Conservation (phyloP, 2,113 vertebrate genomes). For the Sarotherodon lohbergeri region DNA sequence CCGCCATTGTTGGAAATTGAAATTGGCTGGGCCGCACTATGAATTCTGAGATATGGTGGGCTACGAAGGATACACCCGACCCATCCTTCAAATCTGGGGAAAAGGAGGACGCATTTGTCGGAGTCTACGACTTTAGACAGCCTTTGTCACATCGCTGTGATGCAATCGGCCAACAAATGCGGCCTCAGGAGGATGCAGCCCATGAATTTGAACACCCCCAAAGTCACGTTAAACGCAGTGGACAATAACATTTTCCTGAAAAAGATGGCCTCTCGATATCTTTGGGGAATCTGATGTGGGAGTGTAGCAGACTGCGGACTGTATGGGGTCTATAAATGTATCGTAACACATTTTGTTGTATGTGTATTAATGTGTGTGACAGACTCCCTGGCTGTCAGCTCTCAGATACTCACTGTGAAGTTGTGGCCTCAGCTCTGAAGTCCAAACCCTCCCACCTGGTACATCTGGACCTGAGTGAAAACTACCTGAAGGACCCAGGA, state of each 20-base stretch:
- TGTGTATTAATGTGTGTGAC: not conserved
- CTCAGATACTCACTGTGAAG: not conserved
- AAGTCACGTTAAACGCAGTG: rapidly evolving
- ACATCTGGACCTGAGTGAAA: not conserved
- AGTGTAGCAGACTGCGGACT: not conserved
- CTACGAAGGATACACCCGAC: not conserved
- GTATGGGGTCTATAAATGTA: not conserved
- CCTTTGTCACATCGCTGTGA: rapidly evolving
- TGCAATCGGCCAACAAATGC: rapidly evolving
- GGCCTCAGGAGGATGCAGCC: rapidly evolving
- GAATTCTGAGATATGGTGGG: not conserved
- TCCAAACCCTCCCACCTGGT: not conserved
- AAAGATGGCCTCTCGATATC: not conserved
- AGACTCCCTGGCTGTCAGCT: not conserved
- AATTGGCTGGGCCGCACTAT: not conserved
- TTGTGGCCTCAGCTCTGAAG: not conserved
- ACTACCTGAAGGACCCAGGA: rapidly evolving
- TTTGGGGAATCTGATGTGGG: not conserved
- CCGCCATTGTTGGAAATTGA: not conserved
- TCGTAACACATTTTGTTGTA: not conserved
- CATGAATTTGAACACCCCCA: not conserved
- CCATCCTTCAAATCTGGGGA: not conserved
- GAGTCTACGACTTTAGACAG: rapidly evolving
- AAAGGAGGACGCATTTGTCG: rapidly evolving
- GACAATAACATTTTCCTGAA: rapidly evolving